A percentile compares a stretch with the other conserved stretches of the same genome.
Conservation (phyloP, 2,888 invertebrate species). For the Drosophila paranaensis region DNA sequence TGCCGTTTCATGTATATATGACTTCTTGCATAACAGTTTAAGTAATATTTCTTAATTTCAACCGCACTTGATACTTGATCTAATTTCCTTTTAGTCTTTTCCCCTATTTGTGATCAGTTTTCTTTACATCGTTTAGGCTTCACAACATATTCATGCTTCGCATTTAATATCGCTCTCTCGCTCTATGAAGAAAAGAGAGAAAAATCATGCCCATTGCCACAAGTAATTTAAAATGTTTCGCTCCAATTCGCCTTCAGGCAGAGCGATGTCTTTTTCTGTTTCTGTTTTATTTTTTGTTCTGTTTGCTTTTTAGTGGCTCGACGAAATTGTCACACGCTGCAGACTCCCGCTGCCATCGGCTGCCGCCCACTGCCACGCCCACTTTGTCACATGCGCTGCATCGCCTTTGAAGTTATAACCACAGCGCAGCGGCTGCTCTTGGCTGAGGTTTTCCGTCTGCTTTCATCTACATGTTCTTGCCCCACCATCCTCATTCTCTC, state of each 20-base stretch:
- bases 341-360: conserved; percentile 6
- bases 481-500: conserved; percentile 4
- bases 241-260: conserved; percentile 63
- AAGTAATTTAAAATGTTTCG: conserved; percentile 70
- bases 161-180: neutral
- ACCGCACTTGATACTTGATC: too few species aligned
- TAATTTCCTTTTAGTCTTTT: too few species aligned
- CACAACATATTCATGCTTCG: neutral
- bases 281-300: conserved; percentile 8
- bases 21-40: too few species aligned
- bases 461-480: conserved; percentile 36
- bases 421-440: conserved; percentile 26
- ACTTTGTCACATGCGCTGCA: conserved; percentile 31
- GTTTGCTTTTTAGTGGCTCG: conserved; percentile 26
- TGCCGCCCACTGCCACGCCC: conserved; percentile 36
- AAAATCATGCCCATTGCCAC: conserved; percentile 56
- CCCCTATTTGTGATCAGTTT: neutral
- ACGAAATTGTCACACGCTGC: conserved; percentile 62
- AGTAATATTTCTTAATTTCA: too few species aligned
- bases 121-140: neutral
- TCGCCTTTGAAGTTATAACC: conserved; percentile 54
- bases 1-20: too few species aligned
- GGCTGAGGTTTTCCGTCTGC: conserved; percentile 54
- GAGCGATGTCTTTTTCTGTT: conserved; percentile 52
- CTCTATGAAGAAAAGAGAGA: conserved; percentile 2